phyloP scores from a whole-genome alignment of 2,113 vertebrate genomes.

The Pristiophorus japonicus region DNA sequence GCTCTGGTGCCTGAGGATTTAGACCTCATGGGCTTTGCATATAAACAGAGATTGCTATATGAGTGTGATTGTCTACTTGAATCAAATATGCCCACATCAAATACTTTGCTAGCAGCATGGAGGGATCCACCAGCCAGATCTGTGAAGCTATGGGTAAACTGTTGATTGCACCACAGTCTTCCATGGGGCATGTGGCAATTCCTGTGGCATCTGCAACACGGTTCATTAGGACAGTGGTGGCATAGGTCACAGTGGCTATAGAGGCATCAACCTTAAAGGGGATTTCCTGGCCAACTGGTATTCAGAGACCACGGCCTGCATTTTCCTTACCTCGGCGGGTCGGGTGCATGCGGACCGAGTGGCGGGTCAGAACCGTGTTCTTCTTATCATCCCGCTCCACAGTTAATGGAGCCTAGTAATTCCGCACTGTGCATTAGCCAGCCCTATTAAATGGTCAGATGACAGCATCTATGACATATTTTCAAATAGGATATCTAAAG shows the following conservation, averaged over 20 bases:
- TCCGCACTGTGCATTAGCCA: too few species aligned
- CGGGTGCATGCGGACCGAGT: too few species aligned
- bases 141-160: background rate
- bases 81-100: background rate
- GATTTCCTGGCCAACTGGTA: background rate
- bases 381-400: too few species aligned
- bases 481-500: too few species aligned
- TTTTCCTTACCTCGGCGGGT: too few species aligned
- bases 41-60: background rate
- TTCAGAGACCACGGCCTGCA: background rate
- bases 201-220: background rate
- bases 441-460: too few species aligned
- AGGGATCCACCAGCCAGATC: background rate
- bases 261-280: background rate
- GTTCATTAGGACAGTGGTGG: background rate
- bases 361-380: too few species aligned
- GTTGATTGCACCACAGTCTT: background rate
- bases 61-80: background rate
- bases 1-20: background rate
- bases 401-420: too few species aligned
- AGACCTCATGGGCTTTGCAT: background rate
- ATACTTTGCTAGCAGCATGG: background rate
- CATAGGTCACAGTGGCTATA: too few species aligned
- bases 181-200: background rate
- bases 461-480: too few species aligned